Evolutionary conservation across 2,113 vertebrate species (phyloP).

Genomic region (Gymnorhina tibicen): DNA sequence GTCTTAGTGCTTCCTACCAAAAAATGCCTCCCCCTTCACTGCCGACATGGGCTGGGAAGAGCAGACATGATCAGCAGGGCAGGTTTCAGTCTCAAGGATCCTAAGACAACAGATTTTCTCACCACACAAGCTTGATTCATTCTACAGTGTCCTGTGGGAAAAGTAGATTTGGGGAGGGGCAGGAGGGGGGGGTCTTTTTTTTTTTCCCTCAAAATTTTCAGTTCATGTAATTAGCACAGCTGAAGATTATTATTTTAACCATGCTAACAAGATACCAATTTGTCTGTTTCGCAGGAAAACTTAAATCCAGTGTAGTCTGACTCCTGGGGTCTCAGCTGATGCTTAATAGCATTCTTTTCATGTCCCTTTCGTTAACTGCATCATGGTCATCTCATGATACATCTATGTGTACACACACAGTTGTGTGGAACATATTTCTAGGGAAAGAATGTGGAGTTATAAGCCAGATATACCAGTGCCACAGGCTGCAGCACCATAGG

Average conservation of each 20-base stretch:
- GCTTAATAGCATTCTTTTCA: not conserved
- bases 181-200: no score
- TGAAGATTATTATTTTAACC: not conserved
- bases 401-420: not conserved
- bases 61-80: not conserved
- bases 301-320: not conserved
- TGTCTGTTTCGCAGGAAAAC: not conserved
- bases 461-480: not conserved
- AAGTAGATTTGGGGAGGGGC: fast-evolving
- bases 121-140: not conserved
- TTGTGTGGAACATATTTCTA: not conserved
- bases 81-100: not conserved
- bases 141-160: not conserved
- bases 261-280: not conserved
- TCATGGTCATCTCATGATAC: not conserved
- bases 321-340: not conserved
- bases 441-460: not conserved
- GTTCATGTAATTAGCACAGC: not conserved
- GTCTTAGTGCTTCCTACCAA: not conserved
- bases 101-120: not conserved
- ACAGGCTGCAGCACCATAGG: not conserved
- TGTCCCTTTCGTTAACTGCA: not conserved
- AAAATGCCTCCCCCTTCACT: not conserved
- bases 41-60: not conserved
- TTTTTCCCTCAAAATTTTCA: not conserved